A percentile compares a stretch with the other conserved stretches of the same genome.
Evolutionary conservation across 2,797 vertebrate genomes (phyloP).

Genomic region (Sebastes itinus): DNA sequence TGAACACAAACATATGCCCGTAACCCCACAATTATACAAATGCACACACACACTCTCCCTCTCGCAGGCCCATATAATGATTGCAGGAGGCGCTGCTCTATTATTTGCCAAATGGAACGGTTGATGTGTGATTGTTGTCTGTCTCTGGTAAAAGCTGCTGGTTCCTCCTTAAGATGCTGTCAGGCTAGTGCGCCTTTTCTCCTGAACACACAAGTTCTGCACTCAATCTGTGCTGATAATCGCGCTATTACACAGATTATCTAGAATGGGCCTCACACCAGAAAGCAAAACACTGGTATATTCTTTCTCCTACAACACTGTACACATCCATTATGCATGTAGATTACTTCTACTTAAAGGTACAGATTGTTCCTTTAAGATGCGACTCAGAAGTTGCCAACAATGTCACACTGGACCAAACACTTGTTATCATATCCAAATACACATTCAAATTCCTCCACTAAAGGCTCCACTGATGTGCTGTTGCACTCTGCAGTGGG

Average conservation of each 20-base stretch:
- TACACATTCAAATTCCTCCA: conserved; percentile 28
- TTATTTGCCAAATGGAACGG: conserved; percentile 74
- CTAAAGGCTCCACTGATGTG: conserved; percentile 14
- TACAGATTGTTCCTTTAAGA: background rate
- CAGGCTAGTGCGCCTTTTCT: conserved; percentile 20
- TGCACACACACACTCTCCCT: conserved; percentile 35
- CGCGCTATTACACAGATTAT: conserved; percentile 41
- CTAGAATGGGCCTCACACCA: background rate
- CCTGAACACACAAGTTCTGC: conserved; percentile 19
- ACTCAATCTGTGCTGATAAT: conserved; percentile 19
- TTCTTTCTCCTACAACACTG: background rate
- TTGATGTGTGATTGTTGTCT: conserved; percentile 68
- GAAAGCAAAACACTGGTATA: conserved; percentile 2
- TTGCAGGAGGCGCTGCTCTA: conserved; percentile 57
- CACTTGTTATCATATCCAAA: background rate
- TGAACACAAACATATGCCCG: conserved; percentile 70
- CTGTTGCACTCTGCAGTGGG: conserved; percentile 47
- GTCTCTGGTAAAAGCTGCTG: conserved; percentile 49
- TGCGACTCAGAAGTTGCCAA: background rate
- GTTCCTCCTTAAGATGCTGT: conserved; percentile 45
- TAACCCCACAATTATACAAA: conserved; percentile 69
- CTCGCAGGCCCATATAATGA: conserved; percentile 54
- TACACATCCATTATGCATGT: background rate
- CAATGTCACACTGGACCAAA: background rate
- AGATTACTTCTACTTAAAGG: background rate